Evolutionary conservation across 2,113 vertebrate genomes (phyloP).

Genomic region (Colossoma macropomum): DNA sequence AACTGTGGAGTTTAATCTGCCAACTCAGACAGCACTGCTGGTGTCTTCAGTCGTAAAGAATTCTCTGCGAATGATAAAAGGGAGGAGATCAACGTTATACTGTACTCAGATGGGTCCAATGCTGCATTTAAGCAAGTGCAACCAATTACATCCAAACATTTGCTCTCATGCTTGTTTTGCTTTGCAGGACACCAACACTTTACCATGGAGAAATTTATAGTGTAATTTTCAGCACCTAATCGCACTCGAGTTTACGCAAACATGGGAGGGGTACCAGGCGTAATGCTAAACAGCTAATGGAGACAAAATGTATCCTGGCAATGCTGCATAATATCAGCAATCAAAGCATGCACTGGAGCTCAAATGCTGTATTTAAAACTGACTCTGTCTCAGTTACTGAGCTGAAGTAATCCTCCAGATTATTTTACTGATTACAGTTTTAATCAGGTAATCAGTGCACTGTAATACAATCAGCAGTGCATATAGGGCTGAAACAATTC

Average conservation of each 20-base stretch:
- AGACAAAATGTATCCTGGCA: background rate
- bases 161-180: background rate
- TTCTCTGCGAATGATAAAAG: background rate
- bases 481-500: background rate
- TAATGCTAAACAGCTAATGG: background rate
- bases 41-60: conserved; percentile 4
- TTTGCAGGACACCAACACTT: background rate
- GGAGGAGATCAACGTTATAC: background rate
- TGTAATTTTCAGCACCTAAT: background rate
- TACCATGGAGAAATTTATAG: background rate
- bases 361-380: background rate
- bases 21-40: conserved; percentile 7
- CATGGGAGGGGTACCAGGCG: background rate
- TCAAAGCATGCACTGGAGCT: background rate
- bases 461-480: background rate
- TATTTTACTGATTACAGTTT: conserved; percentile 7
- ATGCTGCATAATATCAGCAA: background rate
- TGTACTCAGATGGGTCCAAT: background rate
- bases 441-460: background rate
- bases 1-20: background rate
- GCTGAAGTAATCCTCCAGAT: background rate
- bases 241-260: background rate
- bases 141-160: background rate
- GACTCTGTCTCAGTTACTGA: background rate
- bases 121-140: background rate